These are phyloP conservation scores for Leucosticte australis DNA, from an alignment of 2,113 vertebrate species.

Conservation along the genomic window DNA sequence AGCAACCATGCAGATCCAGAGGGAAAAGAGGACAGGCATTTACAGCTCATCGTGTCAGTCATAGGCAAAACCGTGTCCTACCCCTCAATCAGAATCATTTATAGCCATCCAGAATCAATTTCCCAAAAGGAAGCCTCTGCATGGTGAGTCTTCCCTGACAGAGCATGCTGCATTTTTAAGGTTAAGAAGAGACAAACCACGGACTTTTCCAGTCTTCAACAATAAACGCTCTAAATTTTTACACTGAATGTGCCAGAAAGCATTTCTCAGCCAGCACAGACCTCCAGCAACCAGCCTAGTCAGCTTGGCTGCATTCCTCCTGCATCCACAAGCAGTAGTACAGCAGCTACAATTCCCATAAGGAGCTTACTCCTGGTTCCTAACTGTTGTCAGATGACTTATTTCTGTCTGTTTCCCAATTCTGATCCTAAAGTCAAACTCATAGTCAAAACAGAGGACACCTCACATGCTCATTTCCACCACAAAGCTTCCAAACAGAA, in stretches of 20 bases:
- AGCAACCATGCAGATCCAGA: neutral
- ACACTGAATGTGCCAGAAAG: neutral
- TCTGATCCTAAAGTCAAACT: neutral
- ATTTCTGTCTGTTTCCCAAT: neutral
- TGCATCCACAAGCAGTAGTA: neutral
- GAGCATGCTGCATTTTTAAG: neutral
- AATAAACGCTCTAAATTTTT: neutral
- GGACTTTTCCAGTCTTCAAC: neutral
- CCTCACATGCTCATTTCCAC: neutral
- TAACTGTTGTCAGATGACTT: neutral
- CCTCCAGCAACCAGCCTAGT: neutral
- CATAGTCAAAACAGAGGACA: neutral
- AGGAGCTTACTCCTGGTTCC: neutral
- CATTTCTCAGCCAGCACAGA: neutral
- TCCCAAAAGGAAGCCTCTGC: neutral
- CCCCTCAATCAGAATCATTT: neutral
- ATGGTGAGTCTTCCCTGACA: neutral
- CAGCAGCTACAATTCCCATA: neutral
- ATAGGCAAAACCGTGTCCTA: neutral
- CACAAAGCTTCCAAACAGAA: neutral
- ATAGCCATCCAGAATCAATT: rapidly evolving
- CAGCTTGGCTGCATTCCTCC: neutral
- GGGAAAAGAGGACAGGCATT: neutral
- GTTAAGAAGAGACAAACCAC: neutral
- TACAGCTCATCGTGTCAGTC: neutral